Base-by-base conservation (phyloP, 2,797 vertebrate species). In the Gymnodraco acuticeps region DNA sequence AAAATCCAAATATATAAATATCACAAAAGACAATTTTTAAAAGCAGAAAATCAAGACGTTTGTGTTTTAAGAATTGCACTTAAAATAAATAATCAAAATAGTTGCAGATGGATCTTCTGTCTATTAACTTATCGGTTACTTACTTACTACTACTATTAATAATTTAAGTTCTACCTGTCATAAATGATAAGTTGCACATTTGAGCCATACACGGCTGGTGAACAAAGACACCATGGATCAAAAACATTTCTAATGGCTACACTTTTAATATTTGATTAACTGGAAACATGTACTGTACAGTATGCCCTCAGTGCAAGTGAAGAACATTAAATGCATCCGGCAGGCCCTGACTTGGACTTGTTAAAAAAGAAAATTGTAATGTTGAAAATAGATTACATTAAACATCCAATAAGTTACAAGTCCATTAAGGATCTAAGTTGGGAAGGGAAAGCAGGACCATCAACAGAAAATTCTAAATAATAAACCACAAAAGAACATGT, bases 401-500 rank as follows among this genome's bases (percentile, higher is more conserved):
- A 81, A 80, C 64, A 16, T 87, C 88, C 85, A 89, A 90, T 92
- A 88, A 88, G 77, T 93, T 88, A 92, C 62, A 78, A 76, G 70
- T 90, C 84, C 78, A 78, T 74, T 51, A 83, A 76, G 81, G 69
- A 79, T 78, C 64, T 67, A 80, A 81, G 67, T 77, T 70, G 42
- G 54, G 51, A 79, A 83, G 83, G 75, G 78, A 86, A 87, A 92
- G 84, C 78, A 86, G 78, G 73, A 80, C 73, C 71, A 73, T 83
- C 84, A 78, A 75, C 80, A 82, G 89, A 33, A 80, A 71, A 77
- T 69, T 73, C 70, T 73, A 73, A 82, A 67, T 27, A 67, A 83
- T 78, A 82, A 89, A 94, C 89, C 91, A 93, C 90, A 94, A 88
- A 87, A 88, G 91, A 94, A 93, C 91, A 89, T 90, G 70, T 83